Evolutionary conservation across 1,140 invertebrate species (phyloP), one percentile per base, ranked within the genome.

Genomic region (Scaptomyza hsui): DNA sequence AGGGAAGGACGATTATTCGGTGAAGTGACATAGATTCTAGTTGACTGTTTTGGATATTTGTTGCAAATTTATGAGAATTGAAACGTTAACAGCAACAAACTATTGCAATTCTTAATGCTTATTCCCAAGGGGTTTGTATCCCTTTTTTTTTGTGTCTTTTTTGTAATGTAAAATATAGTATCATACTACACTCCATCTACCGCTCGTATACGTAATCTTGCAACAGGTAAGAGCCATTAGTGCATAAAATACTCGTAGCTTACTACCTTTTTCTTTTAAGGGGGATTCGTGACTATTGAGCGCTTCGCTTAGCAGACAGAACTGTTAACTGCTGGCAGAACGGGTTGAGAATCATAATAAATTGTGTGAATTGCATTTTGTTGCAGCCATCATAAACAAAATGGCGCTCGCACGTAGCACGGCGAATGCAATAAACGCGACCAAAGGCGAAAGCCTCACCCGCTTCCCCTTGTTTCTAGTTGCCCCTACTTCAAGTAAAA

Each of bases 351-450:
- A 81, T 81, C 68, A 77, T 77, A 86, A 86, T 88, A 78, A 86
- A 71, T 65, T 71, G 68, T 45, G 45, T 21, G 62, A 56, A 71
- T 71, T 65, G 62, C 77, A 86, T 74, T 75, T 81, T 76, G 72
- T 55, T 74, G 74, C 65, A 72, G 80, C 51, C 69, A 78, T 75
- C 80, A 76, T 79, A 82, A 67, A 78, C 80, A 60, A 85, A 83
- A 75, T 85, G 80, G 72, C 75, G 52, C n/a, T 42, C 44, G 56
- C 78, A 68, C 72, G 70, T 65, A 55, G 24, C 51, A 15, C 45
- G 59, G 53, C 48, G 16, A 48, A 68, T 52, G 63, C 42, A 61
- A 71, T 78, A 77, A 72, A 72, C 37, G 56, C 18, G 56, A 26
- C 62, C 60, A 18, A 26, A n/a, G 13, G 69, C 60, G 19, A 35